Evolutionary conservation across 2,113 vertebrate genomes (phyloP).

Genomic region (Amblyopsis rosae): DNA sequence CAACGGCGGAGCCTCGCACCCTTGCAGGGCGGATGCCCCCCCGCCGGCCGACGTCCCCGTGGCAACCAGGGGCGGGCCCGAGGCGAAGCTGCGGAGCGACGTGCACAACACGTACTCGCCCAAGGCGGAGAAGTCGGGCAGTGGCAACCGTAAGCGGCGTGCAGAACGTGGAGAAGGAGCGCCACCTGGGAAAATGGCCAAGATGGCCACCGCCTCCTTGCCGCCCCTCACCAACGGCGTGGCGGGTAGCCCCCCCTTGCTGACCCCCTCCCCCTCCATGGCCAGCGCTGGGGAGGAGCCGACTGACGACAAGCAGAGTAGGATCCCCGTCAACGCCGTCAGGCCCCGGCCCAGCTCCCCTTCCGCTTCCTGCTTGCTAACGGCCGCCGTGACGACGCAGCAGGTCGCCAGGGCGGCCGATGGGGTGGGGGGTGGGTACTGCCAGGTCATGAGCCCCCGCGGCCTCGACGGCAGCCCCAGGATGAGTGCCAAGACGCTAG

Average conservation of each 20-base stretch:
- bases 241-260: slow-evolving; percentile 82
- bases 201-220: slow-evolving; percentile 75
- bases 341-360: slow-evolving; percentile 95
- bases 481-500: slow-evolving; percentile 78
- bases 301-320: slow-evolving; percentile 85
- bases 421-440: slow-evolving; percentile 65
- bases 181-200: slow-evolving; percentile 84
- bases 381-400: slow-evolving; percentile 84
- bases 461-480: slow-evolving; percentile 85
- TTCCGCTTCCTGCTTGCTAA: slow-evolving; percentile 84
- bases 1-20: slow-evolving; percentile 86
- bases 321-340: slow-evolving; percentile 94
- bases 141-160: slow-evolving; percentile 81
- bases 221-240: slow-evolving; percentile 89
- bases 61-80: slow-evolving; percentile 78
- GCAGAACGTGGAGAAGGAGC: slow-evolving; percentile 86
- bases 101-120: slow-evolving; percentile 90
- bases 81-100: slow-evolving; percentile 89
- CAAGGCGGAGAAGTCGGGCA: slow-evolving; percentile 83
- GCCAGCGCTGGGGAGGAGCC: slow-evolving; percentile 81
- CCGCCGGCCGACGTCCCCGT: slow-evolving; percentile 76
- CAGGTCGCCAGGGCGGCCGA: slow-evolving; percentile 86
- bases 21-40: slow-evolving; percentile 82
- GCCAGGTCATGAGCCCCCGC: slow-evolving; percentile 84
- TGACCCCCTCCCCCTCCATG: slow-evolving; percentile 75